Conservation (phyloP, 2,888 invertebrate species). For the Eupithecia exiguata region DNA sequence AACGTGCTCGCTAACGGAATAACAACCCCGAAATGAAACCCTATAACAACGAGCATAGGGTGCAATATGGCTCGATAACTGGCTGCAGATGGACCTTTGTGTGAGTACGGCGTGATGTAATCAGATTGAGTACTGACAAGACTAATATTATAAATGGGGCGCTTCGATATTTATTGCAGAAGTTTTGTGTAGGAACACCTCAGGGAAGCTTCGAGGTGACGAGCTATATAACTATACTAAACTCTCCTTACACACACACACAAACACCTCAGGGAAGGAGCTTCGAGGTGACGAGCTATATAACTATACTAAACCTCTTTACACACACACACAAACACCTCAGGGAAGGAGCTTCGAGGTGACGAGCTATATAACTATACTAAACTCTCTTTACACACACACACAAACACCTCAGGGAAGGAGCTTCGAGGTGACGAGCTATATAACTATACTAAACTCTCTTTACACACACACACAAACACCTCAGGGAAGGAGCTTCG, state of each 20-base stretch:
- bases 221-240: neutral
- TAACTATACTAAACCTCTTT: neutral
- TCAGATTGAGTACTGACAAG: neutral
- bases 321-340: neutral
- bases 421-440: neutral
- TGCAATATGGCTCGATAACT: neutral
- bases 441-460: neutral
- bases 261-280: neutral
- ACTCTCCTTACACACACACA: no score
- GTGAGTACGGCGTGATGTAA: neutral
- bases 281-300: neutral
- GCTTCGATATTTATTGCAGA: neutral
- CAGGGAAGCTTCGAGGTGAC: neutral
- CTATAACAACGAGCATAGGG: neutral
- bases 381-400: no score
- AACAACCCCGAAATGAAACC: neutral
- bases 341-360: neutral
- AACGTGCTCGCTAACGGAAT: neutral
- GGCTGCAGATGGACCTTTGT: neutral
- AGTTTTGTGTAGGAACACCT: neutral
- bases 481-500: neutral
- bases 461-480: neutral
- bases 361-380: neutral
- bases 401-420: neutral
- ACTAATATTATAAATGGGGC: neutral